A percentile compares a stretch with the other conserved stretches of the same genome.
Evolutionary conservation across 2,797 vertebrate species (phyloP).

Genomic region (Cirrhinus molitorella): DNA sequence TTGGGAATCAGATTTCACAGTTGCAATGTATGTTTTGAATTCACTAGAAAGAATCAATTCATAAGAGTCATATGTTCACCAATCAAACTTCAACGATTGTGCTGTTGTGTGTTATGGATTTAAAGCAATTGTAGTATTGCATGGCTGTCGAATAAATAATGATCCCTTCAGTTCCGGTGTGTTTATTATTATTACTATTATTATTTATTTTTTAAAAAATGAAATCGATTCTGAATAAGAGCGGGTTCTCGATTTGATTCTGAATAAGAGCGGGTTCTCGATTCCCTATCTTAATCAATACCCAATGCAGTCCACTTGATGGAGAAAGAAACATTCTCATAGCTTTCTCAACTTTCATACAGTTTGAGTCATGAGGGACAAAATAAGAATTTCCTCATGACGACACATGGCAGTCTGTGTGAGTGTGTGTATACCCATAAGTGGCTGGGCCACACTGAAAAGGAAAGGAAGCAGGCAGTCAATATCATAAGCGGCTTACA

Average conservation of each 20-base stretch:
- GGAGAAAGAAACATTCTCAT: slow-evolving; percentile 41
- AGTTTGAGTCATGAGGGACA: slow-evolving; percentile 38
- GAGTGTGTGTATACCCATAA: slow-evolving; percentile 54
- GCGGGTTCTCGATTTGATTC: background rate
- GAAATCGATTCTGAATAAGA: too few relatives aligned
- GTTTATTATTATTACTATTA: background rate
- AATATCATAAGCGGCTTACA: slow-evolving; percentile 70
- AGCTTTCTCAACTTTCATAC: slow-evolving; percentile 54
- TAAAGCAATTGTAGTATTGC: too few relatives aligned
- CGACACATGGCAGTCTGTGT: slow-evolving; percentile 51
- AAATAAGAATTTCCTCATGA: slow-evolving; percentile 60
- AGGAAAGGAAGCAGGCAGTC: slow-evolving; percentile 69
- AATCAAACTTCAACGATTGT: background rate
- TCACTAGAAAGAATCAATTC: background rate
- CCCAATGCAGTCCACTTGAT: slow-evolving; percentile 53
- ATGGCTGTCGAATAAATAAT: background rate
- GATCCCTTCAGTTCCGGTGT: background rate
- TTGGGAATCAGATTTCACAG: background rate
- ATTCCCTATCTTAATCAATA: slow-evolving; percentile 53
- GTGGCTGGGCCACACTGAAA: slow-evolving; percentile 59
- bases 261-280: background rate
- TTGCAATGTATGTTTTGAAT: background rate
- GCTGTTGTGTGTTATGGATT: background rate
- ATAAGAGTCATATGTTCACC: background rate
- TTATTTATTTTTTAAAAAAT: background rate